These are phyloP conservation scores for Geophilus truncorum DNA, from an alignment of 2,888 invertebrate species.

Conservation along the genomic window DNA sequence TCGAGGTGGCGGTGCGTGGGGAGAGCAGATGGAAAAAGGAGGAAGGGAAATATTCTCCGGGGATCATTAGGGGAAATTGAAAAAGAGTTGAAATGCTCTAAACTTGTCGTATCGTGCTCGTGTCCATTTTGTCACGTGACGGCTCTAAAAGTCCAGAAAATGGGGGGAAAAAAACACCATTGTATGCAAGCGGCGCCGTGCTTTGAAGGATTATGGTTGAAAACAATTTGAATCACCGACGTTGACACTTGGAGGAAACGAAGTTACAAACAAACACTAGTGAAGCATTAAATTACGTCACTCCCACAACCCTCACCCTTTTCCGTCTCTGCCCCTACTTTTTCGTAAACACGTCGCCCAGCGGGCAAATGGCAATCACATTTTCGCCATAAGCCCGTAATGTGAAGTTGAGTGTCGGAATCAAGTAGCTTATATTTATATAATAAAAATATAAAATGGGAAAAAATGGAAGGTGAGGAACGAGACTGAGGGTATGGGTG, in stretches of 20 bases:
- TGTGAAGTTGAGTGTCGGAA: slow-evolving; percentile 17
- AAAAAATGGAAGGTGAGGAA: not conserved
- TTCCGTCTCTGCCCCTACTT: not conserved
- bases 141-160: not conserved
- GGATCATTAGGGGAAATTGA: slow-evolving; percentile 27
- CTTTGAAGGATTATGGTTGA: slow-evolving; percentile 15
- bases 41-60: slow-evolving; percentile 11
- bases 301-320: no score
- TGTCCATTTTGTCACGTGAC: slow-evolving; percentile 14
- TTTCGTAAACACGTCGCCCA: slow-evolving; percentile 6
- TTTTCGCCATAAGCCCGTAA: slow-evolving; percentile 19
- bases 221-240: slow-evolving; percentile 6
- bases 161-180: no score
- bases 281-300: slow-evolving; percentile 8
- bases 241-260: not conserved
- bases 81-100: slow-evolving; percentile 21
- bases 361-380: slow-evolving; percentile 22
- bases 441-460: slow-evolving; percentile 5
- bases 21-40: slow-evolving; percentile 22
- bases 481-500: not conserved
- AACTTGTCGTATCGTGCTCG: not conserved
- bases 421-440: slow-evolving; percentile 27
- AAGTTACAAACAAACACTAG: not conserved
- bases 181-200: not conserved
- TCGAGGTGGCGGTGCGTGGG: slow-evolving; percentile 9